Evolutionary conservation across 37 sponge, comb jelly and placozoan genomes (phyloP), one percentile per base, ranked within the genome.

Genomic region (Diacarnus erythraeanus): DNA sequence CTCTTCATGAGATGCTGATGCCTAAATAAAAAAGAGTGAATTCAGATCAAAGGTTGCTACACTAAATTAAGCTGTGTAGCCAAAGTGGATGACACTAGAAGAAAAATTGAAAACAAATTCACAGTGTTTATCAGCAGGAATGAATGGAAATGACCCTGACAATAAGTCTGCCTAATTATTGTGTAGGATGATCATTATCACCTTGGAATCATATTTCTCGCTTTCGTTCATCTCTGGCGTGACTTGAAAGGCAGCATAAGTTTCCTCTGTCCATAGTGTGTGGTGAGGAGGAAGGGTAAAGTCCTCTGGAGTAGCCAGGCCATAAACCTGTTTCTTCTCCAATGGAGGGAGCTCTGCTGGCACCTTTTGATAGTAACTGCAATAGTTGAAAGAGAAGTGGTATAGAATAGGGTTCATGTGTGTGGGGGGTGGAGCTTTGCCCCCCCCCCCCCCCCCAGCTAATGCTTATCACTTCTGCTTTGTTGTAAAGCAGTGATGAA

Each of bases 351-450:
- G 43, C 58, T 96, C 94, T 2, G 85, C 95, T 27, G 99, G 99
- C 3, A 98, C 71, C 80, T 91, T 98, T 35, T 98, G 99, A 70
- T 95, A 88, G 77, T 92, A 98, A 23, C 99, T 98, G 64, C 1
- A 59, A 23, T 3, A 43, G n/a, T n/a, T n/a, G n/a, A n/a, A n/a
- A n/a, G n/a, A n/a, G n/a, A n/a, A n/a, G n/a, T n/a, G n/a, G n/a
- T n/a, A n/a, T n/a, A n/a, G n/a, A n/a, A n/a, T n/a, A n/a, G n/a
- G n/a, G n/a, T n/a, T n/a, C n/a, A n/a, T n/a, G n/a, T n/a, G n/a
- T n/a, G n/a, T n/a, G n/a, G n/a, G n/a, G n/a, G n/a, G n/a, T n/a
- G n/a, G n/a, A n/a, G n/a, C n/a, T n/a, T n/a, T n/a, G n/a, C n/a
- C n/a, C n/a, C n/a, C n/a, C n/a, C n/a, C n/a, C n/a, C n/a, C n/a